Base-by-base conservation (phyloP, 2,797 vertebrate genomes). In the Argya squamiceps region DNA sequence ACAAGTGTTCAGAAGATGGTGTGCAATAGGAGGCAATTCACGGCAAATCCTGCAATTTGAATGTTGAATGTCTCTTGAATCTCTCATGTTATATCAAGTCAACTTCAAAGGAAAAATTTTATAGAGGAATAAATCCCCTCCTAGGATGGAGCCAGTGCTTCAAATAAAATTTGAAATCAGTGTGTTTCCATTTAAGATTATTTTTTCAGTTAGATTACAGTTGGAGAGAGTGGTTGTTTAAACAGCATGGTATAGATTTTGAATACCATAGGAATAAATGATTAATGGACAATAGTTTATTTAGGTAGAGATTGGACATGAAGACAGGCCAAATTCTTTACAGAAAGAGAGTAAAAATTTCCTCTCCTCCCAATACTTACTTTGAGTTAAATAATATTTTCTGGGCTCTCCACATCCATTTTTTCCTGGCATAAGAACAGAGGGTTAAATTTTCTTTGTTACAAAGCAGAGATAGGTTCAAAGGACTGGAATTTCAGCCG, bases 201-300 rank as follows among this genome's bases (percentile, higher is more conserved):
- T 89, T 82, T 83, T 77, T 80, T 32, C 11, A 23, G 1, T 9
- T 30, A 56, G 5, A 17, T 76, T 39, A 46, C 10, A 26, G 8
- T 39, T 43, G 18, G 2, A 15, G 4, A 5, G 15, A 74, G 11
- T 62, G 3, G 7, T 53, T 52, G 18, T 56, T 59, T 76, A 75
- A 79, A 24, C 24, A 67, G 8, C 12, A 64, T 32, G 1, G 17
- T 74, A 16, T 18, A 10, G 3, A 32, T 26, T 73, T 70, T 3
- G 2, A 58, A 67, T 2, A 73, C 2, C 6, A 30, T 2, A 80
- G 23, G 63, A 70, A 15, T 10, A 62, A 50, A 39, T 1, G 0
- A 49, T 30, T 36, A 62, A 37, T 41, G 12, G 8, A 37, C 5
- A n/a, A 7, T 47, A 44, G 8, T 32, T 87, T 71, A 36, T 58